Base-by-base conservation (phyloP, 2,888 invertebrate species). In the Eupithecia inturbata region DNA sequence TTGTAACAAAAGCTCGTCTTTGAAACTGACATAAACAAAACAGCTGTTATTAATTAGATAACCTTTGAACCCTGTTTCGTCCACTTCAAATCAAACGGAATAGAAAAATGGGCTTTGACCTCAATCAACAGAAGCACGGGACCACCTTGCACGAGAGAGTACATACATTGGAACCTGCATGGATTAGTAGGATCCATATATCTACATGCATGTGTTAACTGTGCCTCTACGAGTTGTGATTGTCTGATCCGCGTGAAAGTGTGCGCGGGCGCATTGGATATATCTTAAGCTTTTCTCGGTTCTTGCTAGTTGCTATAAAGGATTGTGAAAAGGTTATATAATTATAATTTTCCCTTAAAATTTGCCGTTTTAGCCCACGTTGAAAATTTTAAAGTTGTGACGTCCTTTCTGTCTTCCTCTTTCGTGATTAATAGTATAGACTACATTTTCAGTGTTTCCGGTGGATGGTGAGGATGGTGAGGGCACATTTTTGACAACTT, bases 61-160 rank as follows among this genome's bases (percentile, higher is more conserved):
- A 68, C 68, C 68, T 53, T 14, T 33, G 36, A 66, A 49, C 70
- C 63, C 28, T 57, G 26, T n/a, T 62, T 19, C 31, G 31, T 31
- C 28, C 26, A n/a, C 39, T 68, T 67, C 74, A 67, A 74, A 74
- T 75, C 72, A 72, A 72, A 57, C 57, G 22, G 57, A 57, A 75
- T 36, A 72, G 70, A 75, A 60, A 72, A 68, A 70, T 75, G 71
- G 28, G 26, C 71, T 73, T 67, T 63, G 63, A 76, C 76, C 76
- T 70, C 71, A 71, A 74, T 77, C 76, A 77, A 57, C 14, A 14
- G 10, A 57, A 1, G 26, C 76, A 72, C 45, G 16, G 19, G 76
- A 77, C 76, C 76, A 77, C 76, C 76, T 69, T 7, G 39, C 26
- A 26, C 16, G 66, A 14, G 66, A 39, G 39, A 66, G 28, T 16